These are phyloP conservation scores for Amphimedon queenslandica DNA, from an alignment of 37 sponge, comb jelly and placozoan genomes.

Conservation along the genomic window DNA sequence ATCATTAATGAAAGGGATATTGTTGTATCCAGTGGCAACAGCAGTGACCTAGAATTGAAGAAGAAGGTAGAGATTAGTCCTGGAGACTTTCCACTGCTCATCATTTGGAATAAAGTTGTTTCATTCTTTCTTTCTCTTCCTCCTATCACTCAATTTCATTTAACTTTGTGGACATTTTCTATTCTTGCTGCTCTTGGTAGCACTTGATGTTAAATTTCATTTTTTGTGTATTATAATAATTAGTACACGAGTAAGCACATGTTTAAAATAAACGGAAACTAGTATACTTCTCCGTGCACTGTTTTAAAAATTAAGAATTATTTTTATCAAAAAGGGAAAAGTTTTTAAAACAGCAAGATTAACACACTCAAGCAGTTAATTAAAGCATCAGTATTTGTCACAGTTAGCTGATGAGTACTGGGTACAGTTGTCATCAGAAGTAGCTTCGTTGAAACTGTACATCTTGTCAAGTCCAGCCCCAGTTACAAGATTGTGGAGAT, in stretches of 20 bases:
- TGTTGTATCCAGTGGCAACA: conserved; percentile 6
- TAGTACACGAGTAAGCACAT: too few species aligned
- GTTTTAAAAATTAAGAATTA: not conserved
- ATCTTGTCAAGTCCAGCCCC: conserved; percentile 39
- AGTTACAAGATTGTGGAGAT: conserved; percentile 71
- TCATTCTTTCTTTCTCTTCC: conserved; percentile 38
- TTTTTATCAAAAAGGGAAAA: not conserved
- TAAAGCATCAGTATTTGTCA: conserved; percentile 43
- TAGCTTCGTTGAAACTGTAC: conserved; percentile 55
- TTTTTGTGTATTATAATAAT: not conserved
- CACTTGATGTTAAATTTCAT: conserved; percentile 1
- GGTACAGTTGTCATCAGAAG: conserved; percentile 56
- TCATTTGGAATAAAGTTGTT: conserved; percentile 44
- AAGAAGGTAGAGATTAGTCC: too few species aligned
- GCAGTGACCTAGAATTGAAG: conserved; percentile 10
- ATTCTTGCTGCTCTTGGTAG: conserved; percentile 49
- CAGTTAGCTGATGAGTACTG: conserved; percentile 68
- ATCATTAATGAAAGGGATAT: not conserved
- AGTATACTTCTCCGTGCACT: not conserved
- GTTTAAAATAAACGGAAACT: not conserved
- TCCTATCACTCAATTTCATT: conserved; percentile 33
- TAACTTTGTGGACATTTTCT: conserved; percentile 47
- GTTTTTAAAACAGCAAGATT: not conserved
- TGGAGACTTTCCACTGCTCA: conserved; percentile 43
- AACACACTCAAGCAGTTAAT: not conserved